These are phyloP conservation scores for Aleiodes sp. DNA, from an alignment of 1,140 invertebrate species.

Conservation along the genomic window DNA sequence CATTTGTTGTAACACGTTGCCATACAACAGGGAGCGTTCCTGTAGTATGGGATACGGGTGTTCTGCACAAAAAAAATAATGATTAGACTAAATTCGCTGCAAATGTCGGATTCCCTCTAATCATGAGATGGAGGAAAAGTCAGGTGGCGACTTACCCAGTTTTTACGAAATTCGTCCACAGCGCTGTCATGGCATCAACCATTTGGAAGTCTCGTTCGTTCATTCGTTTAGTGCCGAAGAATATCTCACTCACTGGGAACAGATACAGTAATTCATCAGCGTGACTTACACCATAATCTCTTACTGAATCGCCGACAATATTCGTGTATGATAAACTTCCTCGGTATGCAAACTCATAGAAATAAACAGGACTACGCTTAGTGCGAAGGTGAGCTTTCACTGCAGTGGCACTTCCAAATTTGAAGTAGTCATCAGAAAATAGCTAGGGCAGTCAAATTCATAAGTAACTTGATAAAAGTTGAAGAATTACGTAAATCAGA, in stretches of 20 bases:
- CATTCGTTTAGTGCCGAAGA: slow-evolving; percentile 64
- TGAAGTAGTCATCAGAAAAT: slow-evolving; percentile 75
- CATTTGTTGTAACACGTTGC: too few relatives aligned
- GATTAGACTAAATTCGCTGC: too few relatives aligned
- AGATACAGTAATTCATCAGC: slow-evolving; percentile 78
- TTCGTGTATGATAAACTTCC: slow-evolving; percentile 72
- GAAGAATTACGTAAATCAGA: not conserved
- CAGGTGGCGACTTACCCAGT: slow-evolving; percentile 68
- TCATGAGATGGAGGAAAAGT: too few relatives aligned
- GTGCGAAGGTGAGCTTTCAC: slow-evolving; percentile 62
- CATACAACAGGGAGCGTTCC: too few relatives aligned
- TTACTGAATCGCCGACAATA: slow-evolving; percentile 70
- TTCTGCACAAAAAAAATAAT: too few relatives aligned
- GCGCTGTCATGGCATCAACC: slow-evolving; percentile 67
- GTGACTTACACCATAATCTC: slow-evolving; percentile 76
- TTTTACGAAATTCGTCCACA: slow-evolving; percentile 77
- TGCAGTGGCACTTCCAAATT: slow-evolving; percentile 68
- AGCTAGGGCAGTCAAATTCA: slow-evolving; percentile 63
- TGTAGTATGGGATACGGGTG: too few relatives aligned
- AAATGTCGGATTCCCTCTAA: too few relatives aligned
- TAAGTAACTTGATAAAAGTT: not conserved
- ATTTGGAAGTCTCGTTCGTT: slow-evolving; percentile 63
- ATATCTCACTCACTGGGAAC: slow-evolving; percentile 71
- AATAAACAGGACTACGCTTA: slow-evolving; percentile 67
- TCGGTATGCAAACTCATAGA: slow-evolving; percentile 72